phyloP scores from a whole-genome alignment of 2,888 invertebrate genomes.

The Chymomyza amoena region DNA sequence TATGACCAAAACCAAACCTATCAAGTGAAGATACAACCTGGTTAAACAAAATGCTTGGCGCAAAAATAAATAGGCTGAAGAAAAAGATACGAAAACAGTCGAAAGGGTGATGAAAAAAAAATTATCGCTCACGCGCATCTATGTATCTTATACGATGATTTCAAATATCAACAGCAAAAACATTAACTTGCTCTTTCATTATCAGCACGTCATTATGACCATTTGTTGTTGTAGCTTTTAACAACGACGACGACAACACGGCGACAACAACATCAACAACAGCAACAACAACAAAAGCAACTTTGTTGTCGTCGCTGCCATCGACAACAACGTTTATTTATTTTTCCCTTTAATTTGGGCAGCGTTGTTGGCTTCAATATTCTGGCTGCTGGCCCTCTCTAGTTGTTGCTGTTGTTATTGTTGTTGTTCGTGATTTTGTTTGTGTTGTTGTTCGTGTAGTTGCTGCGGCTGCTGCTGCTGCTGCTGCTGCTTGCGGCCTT shows the following conservation, averaged over 20 bases:
- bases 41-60: neutral
- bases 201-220: slow-evolving; percentile 53
- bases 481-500: slow-evolving; percentile 30
- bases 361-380: slow-evolving; percentile 22
- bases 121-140: slow-evolving; percentile 62
- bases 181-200: slow-evolving; percentile 55
- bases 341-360: slow-evolving; percentile 62
- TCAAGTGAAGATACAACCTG: neutral
- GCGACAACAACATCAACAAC: neutral
- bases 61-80: neutral
- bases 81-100: neutral
- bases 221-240: slow-evolving; percentile 23
- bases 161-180: slow-evolving; percentile 25
- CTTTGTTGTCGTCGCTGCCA: slow-evolving; percentile 43
- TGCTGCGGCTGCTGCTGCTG: no score
- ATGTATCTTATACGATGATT: slow-evolving; percentile 54
- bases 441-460: no score
- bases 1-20: neutral
- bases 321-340: slow-evolving; percentile 53
- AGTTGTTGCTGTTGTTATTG: neutral
- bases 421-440: neutral
- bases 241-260: neutral
- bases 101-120: slow-evolving; percentile 39
- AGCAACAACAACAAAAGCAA: neutral
- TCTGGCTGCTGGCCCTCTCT: neutral